Conservation (phyloP, 2,113 vertebrate species). For the Arizona elegans region DNA sequence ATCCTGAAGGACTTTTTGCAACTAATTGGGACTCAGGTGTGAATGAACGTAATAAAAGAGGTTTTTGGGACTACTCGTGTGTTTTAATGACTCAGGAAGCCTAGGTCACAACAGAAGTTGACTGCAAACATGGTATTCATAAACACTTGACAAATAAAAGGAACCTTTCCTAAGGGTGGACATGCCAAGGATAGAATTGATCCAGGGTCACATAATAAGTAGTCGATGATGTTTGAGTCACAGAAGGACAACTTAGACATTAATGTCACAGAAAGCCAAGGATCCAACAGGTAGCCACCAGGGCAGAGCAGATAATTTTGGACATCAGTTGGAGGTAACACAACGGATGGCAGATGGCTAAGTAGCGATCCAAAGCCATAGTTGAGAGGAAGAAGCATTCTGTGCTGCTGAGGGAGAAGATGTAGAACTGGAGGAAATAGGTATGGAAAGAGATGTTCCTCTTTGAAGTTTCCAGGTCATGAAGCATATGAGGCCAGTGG, state of each 20-base stretch:
- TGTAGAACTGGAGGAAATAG: not conserved
- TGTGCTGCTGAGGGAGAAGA: not conserved
- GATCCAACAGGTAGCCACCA: slow-evolving; percentile 45
- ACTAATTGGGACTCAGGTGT: no score
- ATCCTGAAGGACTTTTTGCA: no score
- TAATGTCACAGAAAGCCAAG: slow-evolving; percentile 48
- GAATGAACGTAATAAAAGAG: no score
- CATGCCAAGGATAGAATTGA: not conserved
- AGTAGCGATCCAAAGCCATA: not conserved
- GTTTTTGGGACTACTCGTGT: no score
- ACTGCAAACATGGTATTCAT: not conserved
- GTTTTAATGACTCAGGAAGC: no score
- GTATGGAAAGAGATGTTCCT: not conserved
- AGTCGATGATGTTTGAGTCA: not conserved
- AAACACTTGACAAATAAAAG: not conserved
- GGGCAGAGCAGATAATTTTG: slow-evolving; percentile 26
- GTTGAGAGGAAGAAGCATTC: not conserved
- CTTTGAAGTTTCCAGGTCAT: slow-evolving; percentile 39
- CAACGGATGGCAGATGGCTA: not conserved
- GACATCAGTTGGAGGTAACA: not conserved
- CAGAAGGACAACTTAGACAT: slow-evolving; percentile 33
- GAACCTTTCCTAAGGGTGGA: not conserved
- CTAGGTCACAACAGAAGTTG: not conserved
- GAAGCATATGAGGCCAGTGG: slow-evolving; percentile 28
- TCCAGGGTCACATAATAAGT: not conserved